A percentile compares a stretch with the other conserved stretches of the same genome.
These are phyloP conservation scores for Coelopa frigida DNA, from an alignment of 1,140 invertebrate species.

Conservation along the genomic window DNA sequence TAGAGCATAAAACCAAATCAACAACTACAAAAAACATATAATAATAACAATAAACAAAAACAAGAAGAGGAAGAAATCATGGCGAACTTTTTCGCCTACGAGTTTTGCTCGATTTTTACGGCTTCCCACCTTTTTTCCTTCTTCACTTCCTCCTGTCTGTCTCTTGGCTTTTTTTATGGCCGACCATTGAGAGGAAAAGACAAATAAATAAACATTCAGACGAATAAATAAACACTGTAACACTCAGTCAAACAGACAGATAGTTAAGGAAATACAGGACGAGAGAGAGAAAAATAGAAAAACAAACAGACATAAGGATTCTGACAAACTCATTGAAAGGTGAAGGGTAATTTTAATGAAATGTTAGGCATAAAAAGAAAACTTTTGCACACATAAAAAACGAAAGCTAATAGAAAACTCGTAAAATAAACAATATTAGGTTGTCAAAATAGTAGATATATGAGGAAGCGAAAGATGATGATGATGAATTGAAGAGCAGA, in stretches of 20 bases:
- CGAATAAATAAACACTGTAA: background rate
- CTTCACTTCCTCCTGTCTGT: too few species aligned
- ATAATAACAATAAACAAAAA: too few species aligned
- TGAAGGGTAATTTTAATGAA: background rate
- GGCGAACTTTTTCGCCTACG: too few species aligned
- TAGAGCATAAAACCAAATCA: too few species aligned
- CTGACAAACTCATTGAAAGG: background rate
- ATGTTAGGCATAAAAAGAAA: conserved; percentile 1
- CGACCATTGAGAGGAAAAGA: too few species aligned
- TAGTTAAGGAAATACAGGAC: background rate
- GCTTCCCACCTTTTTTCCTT: too few species aligned
- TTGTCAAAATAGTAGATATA: conserved; percentile 4
- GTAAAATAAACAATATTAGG: background rate
- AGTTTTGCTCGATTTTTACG: too few species aligned
- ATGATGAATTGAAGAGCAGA: background rate
- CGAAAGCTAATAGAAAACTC: background rate
- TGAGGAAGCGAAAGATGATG: conserved; percentile 2
- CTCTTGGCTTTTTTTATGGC: too few species aligned
- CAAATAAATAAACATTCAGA: too few species aligned
- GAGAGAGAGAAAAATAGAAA: background rate
- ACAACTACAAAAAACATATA: too few species aligned
- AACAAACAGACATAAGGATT: background rate
- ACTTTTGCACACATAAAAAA: conserved; percentile 7
- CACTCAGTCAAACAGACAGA: too few species aligned
- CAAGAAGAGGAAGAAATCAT: too few species aligned